These are phyloP conservation scores for Blera fallax DNA, from an alignment of 2,888 invertebrate species.

Conservation along the genomic window DNA sequence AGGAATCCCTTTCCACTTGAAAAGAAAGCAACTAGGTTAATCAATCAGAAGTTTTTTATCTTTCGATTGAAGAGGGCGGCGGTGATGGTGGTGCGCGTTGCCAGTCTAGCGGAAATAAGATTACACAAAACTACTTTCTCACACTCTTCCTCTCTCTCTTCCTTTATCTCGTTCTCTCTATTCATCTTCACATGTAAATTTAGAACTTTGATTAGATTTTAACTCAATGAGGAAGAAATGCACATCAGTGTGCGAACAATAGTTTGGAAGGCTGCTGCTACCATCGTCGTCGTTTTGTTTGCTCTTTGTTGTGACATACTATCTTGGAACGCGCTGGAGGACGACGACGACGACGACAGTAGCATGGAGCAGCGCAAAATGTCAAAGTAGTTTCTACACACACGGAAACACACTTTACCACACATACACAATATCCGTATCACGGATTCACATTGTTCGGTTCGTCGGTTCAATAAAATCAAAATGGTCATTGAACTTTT, in stretches of 20 bases:
- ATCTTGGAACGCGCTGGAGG: conserved; percentile 6
- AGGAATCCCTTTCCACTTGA: conserved; percentile 42
- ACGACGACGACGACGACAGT: neutral
- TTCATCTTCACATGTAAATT: conserved; percentile 47
- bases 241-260: conserved; percentile 45
- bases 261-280: conserved; percentile 20
- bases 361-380: conserved; percentile 32
- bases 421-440: conserved; percentile 28
- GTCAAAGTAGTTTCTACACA: conserved; percentile 51
- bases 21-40: conserved; percentile 67
- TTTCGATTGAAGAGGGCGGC: conserved; percentile 29
- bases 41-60: conserved; percentile 62
- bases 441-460: conserved; percentile 69
- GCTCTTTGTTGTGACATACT: conserved; percentile 51
- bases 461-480: conserved; percentile 72
- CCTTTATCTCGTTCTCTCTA: neutral
- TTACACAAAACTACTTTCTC: conserved; percentile 23
- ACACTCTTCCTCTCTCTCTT: neutral
- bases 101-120: conserved; percentile 48
- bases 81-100: conserved; percentile 12
- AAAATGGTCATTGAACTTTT: conserved; percentile 73
- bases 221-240: conserved; percentile 65
- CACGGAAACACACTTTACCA: neutral
- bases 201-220: conserved; percentile 66
- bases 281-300: neutral